Evolutionary conservation across 2,113 vertebrate species (phyloP).

Genomic region (Paedocypris sp.): DNA sequence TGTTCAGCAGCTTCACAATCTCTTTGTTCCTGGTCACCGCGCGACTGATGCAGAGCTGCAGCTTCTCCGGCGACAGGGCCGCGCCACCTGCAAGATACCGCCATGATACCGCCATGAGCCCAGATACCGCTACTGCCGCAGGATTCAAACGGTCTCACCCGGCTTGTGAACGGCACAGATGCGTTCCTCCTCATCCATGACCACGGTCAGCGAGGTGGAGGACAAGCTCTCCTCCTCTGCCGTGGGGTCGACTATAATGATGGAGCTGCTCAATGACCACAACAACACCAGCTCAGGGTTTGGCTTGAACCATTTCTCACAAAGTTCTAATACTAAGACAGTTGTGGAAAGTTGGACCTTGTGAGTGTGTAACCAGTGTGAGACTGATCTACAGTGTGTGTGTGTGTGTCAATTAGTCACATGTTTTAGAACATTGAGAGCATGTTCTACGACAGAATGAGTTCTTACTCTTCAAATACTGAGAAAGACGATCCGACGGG

Average conservation of each 20-base stretch:
- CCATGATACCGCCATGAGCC: no score
- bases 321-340: not conserved
- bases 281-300: not conserved
- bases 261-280: constrained; percentile 55
- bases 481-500: constrained; percentile 81
- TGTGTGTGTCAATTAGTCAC: no score
- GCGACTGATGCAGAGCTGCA: constrained; percentile 84
- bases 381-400: no score
- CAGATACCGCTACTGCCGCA: no score
- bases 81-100: constrained; percentile 73
- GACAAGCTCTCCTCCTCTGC: constrained; percentile 82
- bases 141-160: constrained; percentile 54
- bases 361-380: no score
- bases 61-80: constrained; percentile 75
- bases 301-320: not conserved
- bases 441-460: not conserved
- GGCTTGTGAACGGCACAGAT: constrained; percentile 86
- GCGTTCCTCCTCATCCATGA: constrained; percentile 75
- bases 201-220: constrained; percentile 73
- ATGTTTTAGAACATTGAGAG: no score
- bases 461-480: constrained; percentile 83
- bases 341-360: not conserved
- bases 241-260: constrained; percentile 83
- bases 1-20: constrained; percentile 74
- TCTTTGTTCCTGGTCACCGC: constrained; percentile 77